A percentile compares a stretch with the other conserved stretches of the same genome.
Evolutionary conservation across 2,888 invertebrate genomes (phyloP).

Genomic region (Odontocolon sp.): DNA sequence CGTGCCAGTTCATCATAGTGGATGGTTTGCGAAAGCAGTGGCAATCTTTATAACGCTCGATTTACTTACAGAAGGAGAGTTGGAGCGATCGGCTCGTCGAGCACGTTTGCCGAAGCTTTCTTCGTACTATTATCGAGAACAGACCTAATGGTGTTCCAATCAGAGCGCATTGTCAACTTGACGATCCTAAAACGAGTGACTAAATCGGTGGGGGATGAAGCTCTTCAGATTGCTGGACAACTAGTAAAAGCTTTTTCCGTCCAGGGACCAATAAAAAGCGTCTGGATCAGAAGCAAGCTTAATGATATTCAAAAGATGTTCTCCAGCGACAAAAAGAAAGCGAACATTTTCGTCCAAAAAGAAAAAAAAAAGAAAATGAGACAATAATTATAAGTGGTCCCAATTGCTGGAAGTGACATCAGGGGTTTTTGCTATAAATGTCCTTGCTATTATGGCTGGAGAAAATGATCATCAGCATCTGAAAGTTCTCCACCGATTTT

Average conservation of each 20-base stretch:
- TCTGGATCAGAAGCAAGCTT: neutral
- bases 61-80: slow-evolving; percentile 34
- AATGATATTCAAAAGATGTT: slow-evolving; percentile 21
- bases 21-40: neutral
- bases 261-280: neutral
- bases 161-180: slow-evolving; percentile 46
- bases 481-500: slow-evolving; percentile 2
- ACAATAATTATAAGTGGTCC: neutral
- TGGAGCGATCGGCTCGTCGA: slow-evolving; percentile 11
- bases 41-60: slow-evolving; percentile 52
- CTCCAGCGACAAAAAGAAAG: neutral
- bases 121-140: slow-evolving; percentile 9
- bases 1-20: slow-evolving; percentile 24
- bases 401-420: slow-evolving; percentile 36
- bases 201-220: neutral
- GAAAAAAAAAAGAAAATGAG: neutral
- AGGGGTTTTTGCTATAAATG: neutral
- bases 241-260: slow-evolving; percentile 13
- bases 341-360: neutral
- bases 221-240: neutral
- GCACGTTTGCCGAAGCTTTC: slow-evolving; percentile 38
- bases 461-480: no score
- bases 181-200: slow-evolving; percentile 1
- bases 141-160: slow-evolving; percentile 41
- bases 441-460: no score